phyloP scores from a whole-genome alignment of 2,797 vertebrate species.

The Centroberyx gerrardi region DNA sequence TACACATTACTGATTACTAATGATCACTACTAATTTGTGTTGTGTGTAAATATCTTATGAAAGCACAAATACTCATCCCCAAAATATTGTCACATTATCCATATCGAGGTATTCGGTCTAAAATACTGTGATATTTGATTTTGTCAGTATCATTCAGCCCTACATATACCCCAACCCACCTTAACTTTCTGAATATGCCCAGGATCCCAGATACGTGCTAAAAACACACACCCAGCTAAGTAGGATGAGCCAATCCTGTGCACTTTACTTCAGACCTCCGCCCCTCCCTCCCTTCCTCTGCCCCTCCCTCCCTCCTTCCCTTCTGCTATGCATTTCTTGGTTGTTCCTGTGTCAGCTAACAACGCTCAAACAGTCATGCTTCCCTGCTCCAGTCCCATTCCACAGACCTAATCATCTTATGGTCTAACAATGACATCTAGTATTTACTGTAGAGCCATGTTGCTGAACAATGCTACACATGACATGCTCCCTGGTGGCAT shows the following conservation, averaged over 20 bases:
- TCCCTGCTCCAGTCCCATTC: slow-evolving; percentile 61
- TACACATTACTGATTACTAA: too few species aligned
- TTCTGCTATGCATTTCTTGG: slow-evolving; percentile 38
- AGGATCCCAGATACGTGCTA: background rate
- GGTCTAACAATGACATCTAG: slow-evolving; percentile 64
- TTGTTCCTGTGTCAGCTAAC: slow-evolving; percentile 54
- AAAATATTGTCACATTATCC: too few species aligned
- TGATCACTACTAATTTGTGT: too few species aligned
- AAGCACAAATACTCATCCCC: too few species aligned
- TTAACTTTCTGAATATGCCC: slow-evolving; percentile 7
- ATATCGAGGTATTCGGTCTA: too few species aligned
- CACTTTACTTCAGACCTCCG: slow-evolving; percentile 9
- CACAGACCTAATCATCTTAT: slow-evolving; percentile 79
- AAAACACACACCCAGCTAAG: slow-evolving; percentile 9
- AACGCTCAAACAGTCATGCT: slow-evolving; percentile 64
- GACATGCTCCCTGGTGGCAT: slow-evolving; percentile 21
- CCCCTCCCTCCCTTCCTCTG: slow-evolving; percentile 10
- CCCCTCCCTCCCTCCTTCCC: slow-evolving; percentile 9
- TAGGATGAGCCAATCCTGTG: slow-evolving; percentile 5
- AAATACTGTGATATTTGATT: too few species aligned
- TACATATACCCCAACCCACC: slow-evolving; percentile 9
- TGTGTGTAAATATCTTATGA: too few species aligned
- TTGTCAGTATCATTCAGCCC: too few species aligned
- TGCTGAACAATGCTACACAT: slow-evolving; percentile 48
- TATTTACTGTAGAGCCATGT: slow-evolving; percentile 60